These are phyloP conservation scores for Epinotia demarniana DNA, from an alignment of 2,888 invertebrate species.

Conservation along the genomic window DNA sequence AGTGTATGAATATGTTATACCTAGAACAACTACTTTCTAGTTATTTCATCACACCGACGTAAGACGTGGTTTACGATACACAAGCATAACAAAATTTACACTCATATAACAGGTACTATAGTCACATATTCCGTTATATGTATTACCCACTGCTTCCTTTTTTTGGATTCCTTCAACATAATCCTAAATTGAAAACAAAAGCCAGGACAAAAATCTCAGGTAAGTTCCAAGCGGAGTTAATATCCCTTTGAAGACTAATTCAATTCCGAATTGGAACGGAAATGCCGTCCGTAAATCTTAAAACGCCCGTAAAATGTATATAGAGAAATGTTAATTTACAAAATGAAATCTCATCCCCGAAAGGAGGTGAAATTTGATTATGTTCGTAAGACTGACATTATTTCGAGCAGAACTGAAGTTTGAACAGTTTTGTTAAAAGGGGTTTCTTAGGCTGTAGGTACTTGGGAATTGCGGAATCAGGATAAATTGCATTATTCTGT, in stretches of 20 bases:
- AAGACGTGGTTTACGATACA: no score
- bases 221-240: conserved; percentile 41
- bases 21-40: no score
- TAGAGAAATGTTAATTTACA: conserved; percentile 78
- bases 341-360: conserved; percentile 69
- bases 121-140: background rate
- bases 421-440: conserved; percentile 41
- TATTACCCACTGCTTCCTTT: conserved; percentile 5
- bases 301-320: conserved; percentile 69
- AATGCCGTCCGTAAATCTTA: conserved; percentile 62
- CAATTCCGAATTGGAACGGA: conserved; percentile 50
- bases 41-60: no score
- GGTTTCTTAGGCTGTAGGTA: conserved; percentile 27
- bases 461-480: conserved; percentile 10
- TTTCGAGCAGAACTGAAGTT: conserved; percentile 55
- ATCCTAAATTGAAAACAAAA: conserved; percentile 37
- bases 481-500: conserved; percentile 35
- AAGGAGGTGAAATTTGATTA: conserved; percentile 80
- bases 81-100: background rate
- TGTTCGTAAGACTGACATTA: conserved; percentile 74
- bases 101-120: no score
- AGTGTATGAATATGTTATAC: no score
- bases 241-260: conserved; percentile 50
- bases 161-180: conserved; percentile 1
- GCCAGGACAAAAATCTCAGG: conserved; percentile 39